A percentile compares a stretch with the other conserved stretches of the same genome.
phyloP scores from a whole-genome alignment of 1,140 invertebrate species.

The Drosophila neocordata region DNA sequence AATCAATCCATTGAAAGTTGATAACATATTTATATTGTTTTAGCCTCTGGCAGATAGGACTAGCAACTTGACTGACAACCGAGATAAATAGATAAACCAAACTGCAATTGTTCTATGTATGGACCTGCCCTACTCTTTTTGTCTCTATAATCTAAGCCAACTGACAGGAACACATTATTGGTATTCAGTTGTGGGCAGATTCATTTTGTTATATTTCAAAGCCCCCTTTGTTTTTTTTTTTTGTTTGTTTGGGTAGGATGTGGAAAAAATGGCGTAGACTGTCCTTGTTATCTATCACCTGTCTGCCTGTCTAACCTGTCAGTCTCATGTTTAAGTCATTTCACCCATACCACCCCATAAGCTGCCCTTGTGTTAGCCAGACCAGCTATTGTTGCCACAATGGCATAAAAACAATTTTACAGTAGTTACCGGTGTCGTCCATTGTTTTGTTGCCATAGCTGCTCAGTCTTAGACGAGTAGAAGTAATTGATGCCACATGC shows the following conservation, averaged over 20 bases:
- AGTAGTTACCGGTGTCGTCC: conserved; percentile 42
- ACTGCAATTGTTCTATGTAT: conserved; percentile 29
- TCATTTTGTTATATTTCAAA: conserved; percentile 31
- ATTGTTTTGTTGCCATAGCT: conserved; percentile 33
- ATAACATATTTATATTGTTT: conserved; percentile 45
- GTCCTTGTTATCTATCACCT: conserved; percentile 59
- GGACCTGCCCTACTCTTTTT: not conserved
- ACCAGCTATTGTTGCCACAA: conserved; percentile 1
- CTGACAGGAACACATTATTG: conserved; percentile 54
- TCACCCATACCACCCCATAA: not conserved
- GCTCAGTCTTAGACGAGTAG: not conserved
- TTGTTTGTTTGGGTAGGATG: conserved; percentile 3
- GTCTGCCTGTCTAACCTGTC: conserved; percentile 46
- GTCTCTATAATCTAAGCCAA: conserved; percentile 34
- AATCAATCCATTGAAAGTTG: conserved; percentile 14
- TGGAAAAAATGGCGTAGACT: conserved; percentile 54
- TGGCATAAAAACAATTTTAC: conserved; percentile 54
- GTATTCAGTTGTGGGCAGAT: conserved; percentile 57
- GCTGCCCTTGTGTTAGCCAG: not conserved
- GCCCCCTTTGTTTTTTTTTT: conserved; percentile 13
- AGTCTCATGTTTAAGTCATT: conserved; percentile 16
- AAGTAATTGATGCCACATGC: conserved; percentile 47
- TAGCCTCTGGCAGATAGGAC: conserved; percentile 38
- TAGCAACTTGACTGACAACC: conserved; percentile 38
- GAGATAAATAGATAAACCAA: conserved; percentile 44